Base-by-base conservation (phyloP, 1,140 invertebrate genomes). In the Phenacoccus solenopsis region DNA sequence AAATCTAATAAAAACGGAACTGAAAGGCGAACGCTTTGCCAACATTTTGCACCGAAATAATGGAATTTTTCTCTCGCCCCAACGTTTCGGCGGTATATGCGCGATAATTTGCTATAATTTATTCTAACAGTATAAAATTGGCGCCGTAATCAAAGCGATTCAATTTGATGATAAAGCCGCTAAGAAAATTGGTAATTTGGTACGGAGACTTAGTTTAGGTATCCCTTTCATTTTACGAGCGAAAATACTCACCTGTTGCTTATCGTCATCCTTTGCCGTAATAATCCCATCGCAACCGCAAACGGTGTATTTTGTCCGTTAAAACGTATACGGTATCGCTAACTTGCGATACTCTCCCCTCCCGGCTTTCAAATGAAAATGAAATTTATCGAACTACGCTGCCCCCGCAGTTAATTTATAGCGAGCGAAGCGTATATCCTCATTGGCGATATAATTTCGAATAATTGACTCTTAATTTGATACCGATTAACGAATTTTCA, bases 401-500 rank as follows among this genome's bases (percentile, higher is more conserved):
- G 12, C 22, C 25, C 16, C 25, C 25, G 21, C 21, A 7, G 9
- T 59, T 64, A 64, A 64, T 64, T 64, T 64, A 64, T 64, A 22
- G 3, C 20, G 59, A 64, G 25, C 59, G 59, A 64, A 64, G 59
- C 59, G 59, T 64, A 64, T 64, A 64, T 64, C 59, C 59, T 64
- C 20, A 64, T 64, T 27, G 10, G 59, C 59, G 59, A 64, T 64
- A 64, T 27, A 64, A 64, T 64, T 64, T 64, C 25, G 21, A 64
- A 64, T 64, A 64, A 64, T 64, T 64, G 59, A 3, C 59, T 64
- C 25, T 64, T 64, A 64, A 64, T 64, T 64, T 64, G 59, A 64
- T 64, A 27, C 22, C 59, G 59, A 64, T 64, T 64, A 64, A 64
- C 59, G 59, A 64, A 64, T 64, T 64, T 64, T 64, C 59, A 64